Base-by-base conservation (phyloP, 2,888 invertebrate species). In the Glaucopsyche alexis region DNA sequence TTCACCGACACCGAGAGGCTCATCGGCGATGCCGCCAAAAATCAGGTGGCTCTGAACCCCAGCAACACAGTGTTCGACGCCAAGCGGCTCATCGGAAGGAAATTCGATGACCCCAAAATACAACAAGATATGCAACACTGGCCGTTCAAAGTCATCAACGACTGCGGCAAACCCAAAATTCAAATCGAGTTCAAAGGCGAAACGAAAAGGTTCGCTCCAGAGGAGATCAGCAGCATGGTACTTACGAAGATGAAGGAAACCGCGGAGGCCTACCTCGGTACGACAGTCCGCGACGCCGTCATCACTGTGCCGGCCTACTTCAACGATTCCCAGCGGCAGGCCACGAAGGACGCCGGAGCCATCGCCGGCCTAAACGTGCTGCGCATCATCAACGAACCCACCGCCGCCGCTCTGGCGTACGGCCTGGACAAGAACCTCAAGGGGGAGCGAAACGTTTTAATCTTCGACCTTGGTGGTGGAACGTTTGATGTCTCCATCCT, bases 1-100 rank as follows among this genome's bases (percentile, higher is more conserved):
- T 98, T 97, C 86, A 97, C 96, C 40, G 97, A 97, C 79, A 95
- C 95, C 5, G 97, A 97, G 87, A 93, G 97, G 71, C 93, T 97
- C 52, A 96, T 97, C 80, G 97, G 97, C 64, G 97, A 97, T 90
- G 96, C 97, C 19, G 97, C 97, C 50, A 97, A 97, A 87, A 97
- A 96, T 85, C 97, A 97, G 89, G 96, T 96, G 42, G 95, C 95
- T 50, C 94, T 95, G 92, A 96, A 96, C 86, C 96, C 96, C 42
- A 93, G 86, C 81, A 96, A 96, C 89, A 96, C 96, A 0, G 95
- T 96, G 45, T 96, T 95, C 83, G 95, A 97, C 83, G 96, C 96
- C 9, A 97, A 97, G 83, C 94, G 97, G 72, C 88, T 98, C 74
- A 97, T 97, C 83, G 97, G 97, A 55, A 94, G 97, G 77, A 95